Evolutionary conservation across 2,888 invertebrate genomes (phyloP).

Genomic region (Cataglyphis altisquamis): DNA sequence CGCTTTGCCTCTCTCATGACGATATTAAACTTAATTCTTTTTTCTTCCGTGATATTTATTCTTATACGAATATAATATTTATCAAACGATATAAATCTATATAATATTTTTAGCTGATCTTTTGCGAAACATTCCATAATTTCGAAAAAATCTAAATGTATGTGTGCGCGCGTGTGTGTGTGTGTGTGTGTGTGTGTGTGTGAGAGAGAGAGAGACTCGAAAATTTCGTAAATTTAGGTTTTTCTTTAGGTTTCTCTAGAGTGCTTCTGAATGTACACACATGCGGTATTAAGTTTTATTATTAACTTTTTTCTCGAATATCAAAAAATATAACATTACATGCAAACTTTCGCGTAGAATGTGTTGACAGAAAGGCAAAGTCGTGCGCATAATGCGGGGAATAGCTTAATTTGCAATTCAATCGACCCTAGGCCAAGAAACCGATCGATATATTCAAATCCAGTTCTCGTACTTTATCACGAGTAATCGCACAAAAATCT

Average conservation of each 20-base stretch:
- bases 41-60: background rate
- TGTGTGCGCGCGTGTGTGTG: too few relatives aligned
- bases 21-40: background rate
- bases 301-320: background rate
- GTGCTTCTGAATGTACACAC: background rate
- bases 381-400: constrained; percentile 9
- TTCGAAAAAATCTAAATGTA: background rate
- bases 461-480: constrained; percentile 35
- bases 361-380: background rate
- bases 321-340: background rate
- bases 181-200: too few relatives aligned
- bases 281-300: background rate
- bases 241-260: background rate
- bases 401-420: constrained; percentile 69
- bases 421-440: constrained; percentile 48
- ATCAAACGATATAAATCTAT: background rate
- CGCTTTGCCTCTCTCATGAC: too few relatives aligned
- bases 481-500: constrained; percentile 19
- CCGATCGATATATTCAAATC: constrained; percentile 71
- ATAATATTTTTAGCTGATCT: background rate
- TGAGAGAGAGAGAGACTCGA: background rate
- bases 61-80: background rate
- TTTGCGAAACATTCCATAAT: background rate
- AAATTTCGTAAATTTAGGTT: background rate
- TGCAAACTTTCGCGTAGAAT: background rate